Evolutionary conservation across 2,888 invertebrate species (phyloP).

Genomic region (Scaptomyza reducta): DNA sequence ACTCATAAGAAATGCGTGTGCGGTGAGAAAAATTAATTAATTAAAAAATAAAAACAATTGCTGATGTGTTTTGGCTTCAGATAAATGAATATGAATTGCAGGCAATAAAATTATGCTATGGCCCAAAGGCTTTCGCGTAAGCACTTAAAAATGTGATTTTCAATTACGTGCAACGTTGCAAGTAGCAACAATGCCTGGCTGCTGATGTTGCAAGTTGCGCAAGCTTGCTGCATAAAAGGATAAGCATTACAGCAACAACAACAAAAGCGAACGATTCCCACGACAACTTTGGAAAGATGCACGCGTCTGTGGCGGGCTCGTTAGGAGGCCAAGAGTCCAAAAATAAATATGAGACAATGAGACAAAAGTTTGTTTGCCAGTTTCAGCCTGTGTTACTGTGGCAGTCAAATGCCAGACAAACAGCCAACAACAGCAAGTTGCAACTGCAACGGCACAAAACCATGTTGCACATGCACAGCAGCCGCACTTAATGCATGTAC

Average conservation of each 20-base stretch:
- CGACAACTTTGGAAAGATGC: slow-evolving; percentile 71
- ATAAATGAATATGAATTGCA: slow-evolving; percentile 74
- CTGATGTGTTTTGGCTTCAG: slow-evolving; percentile 55
- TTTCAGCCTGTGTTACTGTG: slow-evolving; percentile 41
- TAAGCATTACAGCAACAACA: slow-evolving; percentile 63
- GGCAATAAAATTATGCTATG: slow-evolving; percentile 68
- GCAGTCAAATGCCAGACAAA: slow-evolving; percentile 57
- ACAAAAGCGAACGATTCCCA: slow-evolving; percentile 59
- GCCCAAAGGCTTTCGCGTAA: slow-evolving; percentile 54
- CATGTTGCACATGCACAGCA: slow-evolving; percentile 61
- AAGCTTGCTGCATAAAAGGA: slow-evolving; percentile 75
- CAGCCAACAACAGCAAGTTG: slow-evolving; percentile 49
- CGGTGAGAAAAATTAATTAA: slow-evolving; percentile 6
- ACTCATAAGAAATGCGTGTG: slow-evolving; percentile 29
- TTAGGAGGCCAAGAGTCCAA: slow-evolving; percentile 67
- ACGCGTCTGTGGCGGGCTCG: slow-evolving; percentile 68
- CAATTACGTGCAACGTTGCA: slow-evolving; percentile 66
- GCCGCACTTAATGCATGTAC: slow-evolving; percentile 75
- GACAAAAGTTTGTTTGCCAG: slow-evolving; percentile 53
- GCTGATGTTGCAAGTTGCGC: slow-evolving; percentile 59
- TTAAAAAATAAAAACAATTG: slow-evolving; percentile 7
- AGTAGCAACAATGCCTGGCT: slow-evolving; percentile 46
- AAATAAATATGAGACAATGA: slow-evolving; percentile 78
- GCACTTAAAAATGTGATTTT: slow-evolving; percentile 67
- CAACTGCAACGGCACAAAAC: slow-evolving; percentile 28